phyloP scores from a whole-genome alignment of 2,797 vertebrate species.

The Urocyon cinereoargenteus region DNA sequence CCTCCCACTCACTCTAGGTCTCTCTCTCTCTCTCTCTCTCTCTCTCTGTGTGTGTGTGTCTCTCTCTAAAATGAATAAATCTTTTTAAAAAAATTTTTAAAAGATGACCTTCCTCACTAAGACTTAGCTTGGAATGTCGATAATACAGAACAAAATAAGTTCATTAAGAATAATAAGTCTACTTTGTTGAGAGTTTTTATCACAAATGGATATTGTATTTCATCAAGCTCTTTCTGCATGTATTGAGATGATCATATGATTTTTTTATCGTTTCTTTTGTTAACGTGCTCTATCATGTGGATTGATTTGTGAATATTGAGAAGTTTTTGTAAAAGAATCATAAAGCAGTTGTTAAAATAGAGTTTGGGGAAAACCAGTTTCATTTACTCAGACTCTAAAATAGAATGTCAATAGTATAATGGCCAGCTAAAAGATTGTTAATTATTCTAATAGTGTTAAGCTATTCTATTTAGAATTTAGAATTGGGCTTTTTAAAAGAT shows the following conservation, averaged over 20 bases:
- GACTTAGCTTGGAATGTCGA: background rate
- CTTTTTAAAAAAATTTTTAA: background rate
- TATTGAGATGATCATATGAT: background rate
- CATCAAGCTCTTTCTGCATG: background rate
- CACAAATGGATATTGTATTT: background rate
- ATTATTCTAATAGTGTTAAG: background rate
- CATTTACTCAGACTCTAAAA: conserved; percentile 55
- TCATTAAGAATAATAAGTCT: background rate
- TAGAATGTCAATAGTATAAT: background rate
- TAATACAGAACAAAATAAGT: conserved; percentile 6
- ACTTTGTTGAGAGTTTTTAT: background rate
- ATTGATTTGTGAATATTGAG: background rate
- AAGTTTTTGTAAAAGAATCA: background rate
- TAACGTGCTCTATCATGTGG: background rate
- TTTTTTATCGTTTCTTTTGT: background rate
- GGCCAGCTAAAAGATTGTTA: background rate
- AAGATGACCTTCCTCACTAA: background rate
- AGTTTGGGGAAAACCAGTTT: background rate
- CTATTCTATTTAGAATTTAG: conserved; percentile 20
- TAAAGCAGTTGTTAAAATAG: conserved; percentile 3
- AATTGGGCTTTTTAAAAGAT: conserved; percentile 1
- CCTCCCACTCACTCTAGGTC: background rate
- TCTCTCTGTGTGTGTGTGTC: too few relatives aligned
- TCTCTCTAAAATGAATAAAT: background rate
- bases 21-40: background rate